These are phyloP conservation scores for Lynx canadensis DNA, from an alignment of 2,113 vertebrate species.

Conservation along the genomic window DNA sequence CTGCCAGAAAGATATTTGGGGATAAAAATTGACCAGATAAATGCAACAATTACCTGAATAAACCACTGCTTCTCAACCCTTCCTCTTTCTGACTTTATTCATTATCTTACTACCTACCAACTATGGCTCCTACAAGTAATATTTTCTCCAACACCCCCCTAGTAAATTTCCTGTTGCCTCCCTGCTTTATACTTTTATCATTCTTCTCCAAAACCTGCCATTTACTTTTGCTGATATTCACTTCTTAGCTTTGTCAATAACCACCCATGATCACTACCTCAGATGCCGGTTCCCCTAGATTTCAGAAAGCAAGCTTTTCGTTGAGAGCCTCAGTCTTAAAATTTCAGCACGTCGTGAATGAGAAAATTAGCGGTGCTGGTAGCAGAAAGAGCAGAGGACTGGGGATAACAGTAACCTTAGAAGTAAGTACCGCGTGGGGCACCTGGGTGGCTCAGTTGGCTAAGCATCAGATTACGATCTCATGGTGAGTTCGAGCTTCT, in stretches of 20 bases:
- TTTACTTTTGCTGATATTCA: background rate
- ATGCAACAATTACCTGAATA: background rate
- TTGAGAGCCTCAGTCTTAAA: background rate
- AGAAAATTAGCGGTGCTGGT: background rate
- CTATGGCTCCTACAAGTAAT: background rate
- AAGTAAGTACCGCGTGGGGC: too few species aligned
- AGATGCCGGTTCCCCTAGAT: background rate
- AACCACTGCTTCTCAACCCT: background rate
- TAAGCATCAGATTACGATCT: too few species aligned
- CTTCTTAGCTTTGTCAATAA: background rate
- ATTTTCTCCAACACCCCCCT: background rate
- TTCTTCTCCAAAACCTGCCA: background rate
- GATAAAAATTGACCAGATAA: background rate
- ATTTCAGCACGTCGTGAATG: background rate
- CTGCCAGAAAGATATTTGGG: background rate
- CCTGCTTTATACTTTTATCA: background rate
- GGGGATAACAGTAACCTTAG: fast-evolving
- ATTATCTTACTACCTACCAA: background rate
- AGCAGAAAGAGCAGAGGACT: background rate
- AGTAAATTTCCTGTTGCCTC: background rate
- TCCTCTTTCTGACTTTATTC: background rate
- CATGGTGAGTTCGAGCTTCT: too few species aligned
- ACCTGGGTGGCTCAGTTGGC: too few species aligned
- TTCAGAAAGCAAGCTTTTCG: background rate
- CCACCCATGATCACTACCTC: background rate